phyloP scores from a whole-genome alignment of 2,888 invertebrate genomes.

The Melanostoma scalare region DNA sequence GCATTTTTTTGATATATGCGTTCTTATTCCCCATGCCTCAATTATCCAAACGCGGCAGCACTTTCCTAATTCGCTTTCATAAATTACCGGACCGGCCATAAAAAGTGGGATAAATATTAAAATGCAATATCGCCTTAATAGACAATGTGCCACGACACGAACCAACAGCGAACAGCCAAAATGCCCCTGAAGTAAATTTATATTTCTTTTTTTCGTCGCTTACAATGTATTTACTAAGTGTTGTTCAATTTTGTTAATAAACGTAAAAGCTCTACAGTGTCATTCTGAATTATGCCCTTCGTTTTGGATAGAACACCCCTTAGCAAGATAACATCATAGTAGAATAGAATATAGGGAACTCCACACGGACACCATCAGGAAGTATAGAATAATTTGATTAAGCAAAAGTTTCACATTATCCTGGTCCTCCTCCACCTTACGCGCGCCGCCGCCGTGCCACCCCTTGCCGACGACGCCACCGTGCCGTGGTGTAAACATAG shows the following conservation, averaged over 20 bases:
- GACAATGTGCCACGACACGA: background rate
- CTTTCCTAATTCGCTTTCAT: conserved; percentile 11
- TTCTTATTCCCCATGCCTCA: background rate
- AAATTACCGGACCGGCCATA: conserved; percentile 12
- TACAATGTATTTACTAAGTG: conserved; percentile 44
- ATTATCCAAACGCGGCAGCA: conserved; percentile 18
- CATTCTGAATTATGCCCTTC: conserved; percentile 63
- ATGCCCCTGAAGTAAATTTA: background rate
- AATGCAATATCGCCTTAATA: conserved; percentile 33
- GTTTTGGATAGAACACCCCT: conserved; percentile 51
- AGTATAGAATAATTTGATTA: conserved; percentile 59
- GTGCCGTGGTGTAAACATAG: background rate
- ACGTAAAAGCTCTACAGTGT: conserved; percentile 57
- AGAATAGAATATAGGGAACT: background rate
- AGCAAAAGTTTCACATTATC: conserved; percentile 63
- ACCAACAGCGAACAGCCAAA: background rate
- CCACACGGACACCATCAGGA: conserved; percentile 26
- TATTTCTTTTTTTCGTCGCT: conserved; percentile 11
- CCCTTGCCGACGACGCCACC: no score
- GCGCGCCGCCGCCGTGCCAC: no score
- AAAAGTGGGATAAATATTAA: conserved; percentile 30
- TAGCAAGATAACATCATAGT: conserved; percentile 47
- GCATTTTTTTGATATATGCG: background rate
- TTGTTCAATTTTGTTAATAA: conserved; percentile 65
- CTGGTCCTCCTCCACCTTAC: background rate